A percentile compares a stretch with the other conserved stretches of the same genome.
These are phyloP conservation scores for Pygoscelis antarcticus DNA, from an alignment of 2,113 vertebrate genomes.

Conservation along the genomic window DNA sequence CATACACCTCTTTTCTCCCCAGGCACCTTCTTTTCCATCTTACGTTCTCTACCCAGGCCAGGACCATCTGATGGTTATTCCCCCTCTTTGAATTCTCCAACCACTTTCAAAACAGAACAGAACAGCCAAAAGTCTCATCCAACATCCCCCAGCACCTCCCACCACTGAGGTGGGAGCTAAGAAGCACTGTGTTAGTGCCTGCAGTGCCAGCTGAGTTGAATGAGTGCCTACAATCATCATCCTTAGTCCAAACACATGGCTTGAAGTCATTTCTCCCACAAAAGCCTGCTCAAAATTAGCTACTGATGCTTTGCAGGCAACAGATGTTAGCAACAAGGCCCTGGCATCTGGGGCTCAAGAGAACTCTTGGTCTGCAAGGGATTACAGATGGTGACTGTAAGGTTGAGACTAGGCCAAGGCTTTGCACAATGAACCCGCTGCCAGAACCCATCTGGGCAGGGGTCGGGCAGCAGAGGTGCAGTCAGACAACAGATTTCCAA, in stretches of 20 bases:
- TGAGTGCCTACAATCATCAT: background rate
- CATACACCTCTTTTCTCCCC: background rate
- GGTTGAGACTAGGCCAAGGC: background rate
- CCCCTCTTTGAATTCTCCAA: background rate
- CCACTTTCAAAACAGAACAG: background rate
- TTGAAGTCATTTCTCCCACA: background rate
- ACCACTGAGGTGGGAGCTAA: background rate
- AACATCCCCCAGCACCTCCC: background rate
- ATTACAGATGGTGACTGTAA: fast-evolving
- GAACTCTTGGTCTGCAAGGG: background rate
- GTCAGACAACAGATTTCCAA: background rate
- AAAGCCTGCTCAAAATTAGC: background rate
- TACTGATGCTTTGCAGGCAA: background rate
- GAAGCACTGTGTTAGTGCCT: background rate
- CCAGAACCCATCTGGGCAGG: background rate
- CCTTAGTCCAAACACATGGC: background rate
- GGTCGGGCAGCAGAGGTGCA: background rate
- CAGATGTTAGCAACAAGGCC: background rate
- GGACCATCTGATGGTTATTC: background rate
- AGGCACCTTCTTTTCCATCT: background rate
- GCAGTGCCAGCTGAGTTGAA: background rate
- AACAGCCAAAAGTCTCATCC: background rate
- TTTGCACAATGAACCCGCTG: background rate
- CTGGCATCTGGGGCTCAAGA: fast-evolving
- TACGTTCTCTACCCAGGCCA: background rate